These are phyloP conservation scores for Macrotrachela quadricornifera DNA, from an alignment of 1,140 invertebrate genomes.

Conservation along the genomic window DNA sequence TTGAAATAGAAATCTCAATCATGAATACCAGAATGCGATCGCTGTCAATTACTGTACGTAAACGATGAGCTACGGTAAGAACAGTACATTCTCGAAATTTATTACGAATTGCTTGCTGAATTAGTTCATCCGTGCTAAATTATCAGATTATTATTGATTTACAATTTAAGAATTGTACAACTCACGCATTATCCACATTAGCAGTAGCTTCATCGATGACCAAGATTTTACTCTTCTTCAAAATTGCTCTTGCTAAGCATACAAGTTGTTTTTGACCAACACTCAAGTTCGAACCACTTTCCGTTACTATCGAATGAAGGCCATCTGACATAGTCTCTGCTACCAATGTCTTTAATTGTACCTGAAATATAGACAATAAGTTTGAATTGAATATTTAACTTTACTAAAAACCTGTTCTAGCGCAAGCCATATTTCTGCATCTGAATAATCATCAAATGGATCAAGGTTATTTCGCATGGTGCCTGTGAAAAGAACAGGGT, in stretches of 20 bases:
- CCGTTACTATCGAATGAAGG: no score
- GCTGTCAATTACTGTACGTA: constrained; percentile 71
- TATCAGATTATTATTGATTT: constrained; percentile 24
- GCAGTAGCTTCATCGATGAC: constrained; percentile 18
- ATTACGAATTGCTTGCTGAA: constrained; percentile 48
- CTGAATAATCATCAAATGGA: constrained; percentile 15
- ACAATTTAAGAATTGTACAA: no score
- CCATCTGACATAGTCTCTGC: not conserved
- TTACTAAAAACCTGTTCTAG: constrained; percentile 8
- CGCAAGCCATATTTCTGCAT: constrained; percentile 17
- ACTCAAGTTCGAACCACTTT: no score
- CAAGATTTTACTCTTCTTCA: constrained; percentile 26
- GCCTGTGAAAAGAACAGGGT: constrained; percentile 30
- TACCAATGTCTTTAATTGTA: not conserved
- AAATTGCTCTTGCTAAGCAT: not conserved
- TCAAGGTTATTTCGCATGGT: constrained; percentile 25
- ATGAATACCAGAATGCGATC: no score
- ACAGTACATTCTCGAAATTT: constrained; percentile 54
- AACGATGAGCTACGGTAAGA: constrained; percentile 58
- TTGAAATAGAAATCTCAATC: no score
- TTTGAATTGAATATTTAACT: not conserved
- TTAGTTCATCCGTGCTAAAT: constrained; percentile 24
- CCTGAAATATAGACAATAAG: no score
- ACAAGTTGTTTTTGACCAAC: no score
- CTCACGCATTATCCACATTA: no score